A percentile compares a stretch with the other conserved stretches of the same genome.
These are phyloP conservation scores for Ernsta delagoae DNA, from an alignment of 2,888 invertebrate genomes.

Conservation along the genomic window DNA sequence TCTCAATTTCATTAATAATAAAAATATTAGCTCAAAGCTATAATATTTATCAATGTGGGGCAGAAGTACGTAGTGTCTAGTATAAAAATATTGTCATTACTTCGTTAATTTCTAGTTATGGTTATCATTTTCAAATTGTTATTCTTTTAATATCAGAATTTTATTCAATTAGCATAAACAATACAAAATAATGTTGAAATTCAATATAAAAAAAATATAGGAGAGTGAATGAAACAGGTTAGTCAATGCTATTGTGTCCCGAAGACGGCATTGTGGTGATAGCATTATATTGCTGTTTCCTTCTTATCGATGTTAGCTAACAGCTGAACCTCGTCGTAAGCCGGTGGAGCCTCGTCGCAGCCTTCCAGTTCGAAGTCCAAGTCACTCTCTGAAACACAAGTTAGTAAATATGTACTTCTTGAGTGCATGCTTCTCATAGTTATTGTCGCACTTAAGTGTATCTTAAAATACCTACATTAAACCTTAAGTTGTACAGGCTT, in stretches of 20 bases:
- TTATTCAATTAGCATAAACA: not conserved
- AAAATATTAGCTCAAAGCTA: slow-evolving; percentile 17
- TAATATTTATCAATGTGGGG: not conserved
- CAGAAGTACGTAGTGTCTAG: not conserved
- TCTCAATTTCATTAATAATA: not conserved
- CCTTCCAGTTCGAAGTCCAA: slow-evolving; percentile 67
- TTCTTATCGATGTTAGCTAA: slow-evolving; percentile 52
- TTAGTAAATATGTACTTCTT: too few relatives aligned
- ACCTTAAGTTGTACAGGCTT: too few relatives aligned
- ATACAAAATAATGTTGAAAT: not conserved
- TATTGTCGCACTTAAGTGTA: too few relatives aligned
- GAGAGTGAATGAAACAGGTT: too few relatives aligned
- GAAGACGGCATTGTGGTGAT: too few relatives aligned
- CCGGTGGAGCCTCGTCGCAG: slow-evolving; percentile 59
- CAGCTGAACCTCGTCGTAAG: slow-evolving; percentile 63
- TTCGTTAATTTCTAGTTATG: not conserved
- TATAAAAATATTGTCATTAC: slow-evolving; percentile 17
- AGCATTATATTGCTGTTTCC: slow-evolving; percentile 69
- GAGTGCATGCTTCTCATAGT: too few relatives aligned
- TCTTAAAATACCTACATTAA: too few relatives aligned
- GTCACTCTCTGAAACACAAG: slow-evolving; percentile 67
- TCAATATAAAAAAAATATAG: too few relatives aligned
- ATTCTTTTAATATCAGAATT: not conserved
- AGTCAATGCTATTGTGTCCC: not conserved
- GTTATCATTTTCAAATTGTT: not conserved